A percentile compares a stretch with the other conserved stretches of the same genome.
Evolutionary conservation across 1,140 invertebrate species (phyloP).

Genomic region (Polypedilum pembai): DNA sequence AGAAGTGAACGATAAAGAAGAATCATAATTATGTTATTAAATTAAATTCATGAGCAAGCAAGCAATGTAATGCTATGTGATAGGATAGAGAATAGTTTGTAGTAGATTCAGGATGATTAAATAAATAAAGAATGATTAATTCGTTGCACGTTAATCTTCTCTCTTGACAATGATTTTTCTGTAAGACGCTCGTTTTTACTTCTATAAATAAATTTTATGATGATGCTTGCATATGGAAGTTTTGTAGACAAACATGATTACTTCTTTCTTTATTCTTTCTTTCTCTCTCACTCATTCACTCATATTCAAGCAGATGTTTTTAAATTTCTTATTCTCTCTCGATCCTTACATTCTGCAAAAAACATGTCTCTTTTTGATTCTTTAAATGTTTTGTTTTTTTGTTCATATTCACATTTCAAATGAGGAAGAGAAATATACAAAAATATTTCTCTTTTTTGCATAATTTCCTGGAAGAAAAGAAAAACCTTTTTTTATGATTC

Average conservation of each 20-base stretch:
- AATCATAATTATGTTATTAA: too few relatives aligned
- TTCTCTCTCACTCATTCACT: neutral
- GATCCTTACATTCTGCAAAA: neutral
- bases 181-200: neutral
- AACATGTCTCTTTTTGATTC: neutral
- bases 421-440: neutral
- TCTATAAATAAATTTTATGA: slow-evolving; percentile 28
- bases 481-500: neutral
- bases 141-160: slow-evolving; percentile 3
- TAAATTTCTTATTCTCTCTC: neutral
- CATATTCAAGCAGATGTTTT: slow-evolving; percentile 24
- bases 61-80: too few relatives aligned
- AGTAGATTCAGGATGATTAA: neutral
- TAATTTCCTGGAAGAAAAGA: neutral
- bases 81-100: too few relatives aligned
- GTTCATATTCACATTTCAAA: neutral
- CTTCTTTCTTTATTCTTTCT: neutral
- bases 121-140: neutral
- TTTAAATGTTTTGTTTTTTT: neutral
- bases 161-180: neutral
- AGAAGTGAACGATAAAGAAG: too few relatives aligned
- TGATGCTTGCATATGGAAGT: slow-evolving; percentile 26
- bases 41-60: too few relatives aligned
- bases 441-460: neutral
- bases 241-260: slow-evolving; percentile 21